These are phyloP conservation scores for Cheilosia grossa DNA, from an alignment of 2,888 invertebrate genomes.

Conservation along the genomic window DNA sequence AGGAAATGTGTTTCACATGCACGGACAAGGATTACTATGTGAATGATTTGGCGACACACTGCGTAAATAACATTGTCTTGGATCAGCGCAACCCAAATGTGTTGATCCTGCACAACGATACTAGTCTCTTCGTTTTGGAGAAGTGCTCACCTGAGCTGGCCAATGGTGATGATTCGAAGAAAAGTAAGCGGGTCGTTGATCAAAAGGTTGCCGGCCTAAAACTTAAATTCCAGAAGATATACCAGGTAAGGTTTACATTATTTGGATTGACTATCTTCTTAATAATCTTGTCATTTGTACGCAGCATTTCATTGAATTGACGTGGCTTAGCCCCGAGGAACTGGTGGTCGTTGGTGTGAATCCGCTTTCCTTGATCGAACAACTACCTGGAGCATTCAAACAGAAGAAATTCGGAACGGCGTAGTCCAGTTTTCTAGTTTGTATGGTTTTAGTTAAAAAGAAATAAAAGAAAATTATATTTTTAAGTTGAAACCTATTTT, in stretches of 20 bases:
- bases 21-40: conserved; percentile 83
- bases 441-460: conserved; percentile 10
- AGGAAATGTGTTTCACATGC: conserved; percentile 86
- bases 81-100: conserved; percentile 87
- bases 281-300: conserved; percentile 19
- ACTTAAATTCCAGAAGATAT: conserved; percentile 47
- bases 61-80: conserved; percentile 86
- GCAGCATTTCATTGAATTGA: conserved; percentile 90
- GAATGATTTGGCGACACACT: conserved; percentile 82
- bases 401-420: conserved; percentile 87
- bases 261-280: not conserved
- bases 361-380: conserved; percentile 87
- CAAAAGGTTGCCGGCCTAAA: conserved; percentile 35
- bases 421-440: conserved; percentile 69
- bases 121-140: conserved; percentile 84
- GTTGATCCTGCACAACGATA: conserved; percentile 89
- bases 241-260: conserved; percentile 78
- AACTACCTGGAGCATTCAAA: conserved; percentile 88
- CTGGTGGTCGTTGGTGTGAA: conserved; percentile 91
- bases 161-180: conserved; percentile 84
- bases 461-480: conserved; percentile 28
- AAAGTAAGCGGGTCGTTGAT: conserved; percentile 74
- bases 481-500: not conserved
- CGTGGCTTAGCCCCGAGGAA: conserved; percentile 88
- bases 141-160: conserved; percentile 64